Conservation (phyloP, 2,797 vertebrate genomes). For the Carcharodon carcharias region DNA sequence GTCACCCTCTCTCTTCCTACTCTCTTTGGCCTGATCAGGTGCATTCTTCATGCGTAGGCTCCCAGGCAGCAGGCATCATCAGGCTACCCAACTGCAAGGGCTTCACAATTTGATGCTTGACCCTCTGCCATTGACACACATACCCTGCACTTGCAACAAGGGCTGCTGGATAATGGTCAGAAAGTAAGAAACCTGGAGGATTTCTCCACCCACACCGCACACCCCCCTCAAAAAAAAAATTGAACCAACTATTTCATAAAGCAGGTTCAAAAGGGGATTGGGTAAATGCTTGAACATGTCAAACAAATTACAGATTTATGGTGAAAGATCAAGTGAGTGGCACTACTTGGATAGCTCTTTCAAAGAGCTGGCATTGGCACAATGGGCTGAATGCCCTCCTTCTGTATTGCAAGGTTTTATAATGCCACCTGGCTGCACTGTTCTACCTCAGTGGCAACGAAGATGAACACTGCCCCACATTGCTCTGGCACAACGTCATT, state of each 20-base stretch:
- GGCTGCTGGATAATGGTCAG: not conserved
- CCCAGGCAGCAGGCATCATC: not conserved
- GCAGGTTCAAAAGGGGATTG: not conserved
- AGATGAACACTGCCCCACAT: not conserved
- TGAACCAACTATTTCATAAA: not conserved
- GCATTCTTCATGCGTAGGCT: not conserved
- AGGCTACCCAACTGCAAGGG: not conserved
- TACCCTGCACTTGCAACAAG: not conserved
- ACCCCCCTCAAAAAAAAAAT: not conserved
- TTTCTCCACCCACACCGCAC: not conserved
- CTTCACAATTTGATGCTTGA: not conserved
- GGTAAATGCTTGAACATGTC: too few relatives aligned
- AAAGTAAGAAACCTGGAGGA: not conserved
- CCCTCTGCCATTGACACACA: not conserved
- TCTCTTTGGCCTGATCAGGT: not conserved
- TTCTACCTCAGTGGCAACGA: not conserved
- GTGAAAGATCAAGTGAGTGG: not conserved
- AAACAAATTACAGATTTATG: not conserved
- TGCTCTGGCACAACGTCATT: not conserved
- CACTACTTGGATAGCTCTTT: not conserved
- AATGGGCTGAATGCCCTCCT: not conserved
- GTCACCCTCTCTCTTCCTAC: not conserved
- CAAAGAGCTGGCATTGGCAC: not conserved
- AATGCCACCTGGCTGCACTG: not conserved
- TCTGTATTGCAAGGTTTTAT: not conserved